Evolutionary conservation across 2,888 invertebrate genomes (phyloP), one percentile per base, ranked within the genome.

Genomic region (Eilema depressum): DNA sequence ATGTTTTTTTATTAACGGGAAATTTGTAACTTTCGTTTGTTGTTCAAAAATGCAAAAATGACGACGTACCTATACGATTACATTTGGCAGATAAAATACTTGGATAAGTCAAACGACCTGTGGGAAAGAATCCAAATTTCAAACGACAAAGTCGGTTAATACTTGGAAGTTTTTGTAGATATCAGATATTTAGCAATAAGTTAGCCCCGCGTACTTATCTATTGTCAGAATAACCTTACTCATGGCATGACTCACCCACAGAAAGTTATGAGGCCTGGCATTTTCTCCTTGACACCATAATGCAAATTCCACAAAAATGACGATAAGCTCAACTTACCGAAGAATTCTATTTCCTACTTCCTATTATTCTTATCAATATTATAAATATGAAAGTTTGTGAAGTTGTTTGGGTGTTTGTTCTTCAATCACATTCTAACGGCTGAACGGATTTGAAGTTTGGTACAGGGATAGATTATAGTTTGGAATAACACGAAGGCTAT

Each of bases 51-150:
- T 7, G 20, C 7, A 47, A 5, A 47, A 47, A 20, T 3, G 20
- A 17, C 47, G n/a, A n/a, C 20, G 47, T 0, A 47, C 20, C 1
- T 20, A n/a, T 10, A 53, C n/a, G n/a, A n/a, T 5, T 53, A 10
- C 53, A 53, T 53, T 53, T 53, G 53, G 53, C n/a, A n/a, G 8
- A 53, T n/a, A 53, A 8, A 53, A n/a, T 47, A 20, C 20, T 47
- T 20, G 53, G 53, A n/a, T 53, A 10, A 53, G 53, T 53, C 20
- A 10, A 2, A n/a, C n/a, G n/a, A n/a, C 10, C 53, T 8, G 53
- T 53, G 53, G n/a, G 53, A 53, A 53, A 53, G 53, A 53, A 53
- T 53, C n/a, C 53, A 53, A 41, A 47, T 41, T 41, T 41, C 41
- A 17, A 41, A 5, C 47, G 47, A 20, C 20, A 7, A 47, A 7